These are phyloP conservation scores for Danaus plexippus DNA, from an alignment of 1,140 invertebrate genomes.

Conservation along the genomic window DNA sequence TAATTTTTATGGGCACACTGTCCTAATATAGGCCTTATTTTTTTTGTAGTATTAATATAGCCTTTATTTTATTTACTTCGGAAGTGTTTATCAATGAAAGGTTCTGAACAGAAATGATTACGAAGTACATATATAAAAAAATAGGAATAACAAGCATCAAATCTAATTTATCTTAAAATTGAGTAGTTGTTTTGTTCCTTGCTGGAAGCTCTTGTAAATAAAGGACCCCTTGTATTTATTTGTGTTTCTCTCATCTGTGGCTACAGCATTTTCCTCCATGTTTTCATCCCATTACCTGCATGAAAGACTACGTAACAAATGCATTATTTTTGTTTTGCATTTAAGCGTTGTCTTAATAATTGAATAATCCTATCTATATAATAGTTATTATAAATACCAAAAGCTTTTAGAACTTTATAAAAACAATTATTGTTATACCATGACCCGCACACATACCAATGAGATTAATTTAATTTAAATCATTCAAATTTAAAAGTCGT, in stretches of 20 bases:
- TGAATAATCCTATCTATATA: too few relatives aligned
- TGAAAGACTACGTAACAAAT: constrained; percentile 44
- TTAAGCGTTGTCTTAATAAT: too few relatives aligned
- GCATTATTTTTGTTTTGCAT: too few relatives aligned
- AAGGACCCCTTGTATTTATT: constrained; percentile 47
- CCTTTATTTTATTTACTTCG: too few relatives aligned
- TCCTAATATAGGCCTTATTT: too few relatives aligned
- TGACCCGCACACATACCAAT: constrained; percentile 16
- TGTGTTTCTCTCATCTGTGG: constrained; percentile 41
- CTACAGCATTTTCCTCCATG: constrained; percentile 44
- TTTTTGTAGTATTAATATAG: too few relatives aligned
- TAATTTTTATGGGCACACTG: too few relatives aligned
- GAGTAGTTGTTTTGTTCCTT: constrained; percentile 38
- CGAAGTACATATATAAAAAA: constrained; percentile 1
- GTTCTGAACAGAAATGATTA: too few relatives aligned
- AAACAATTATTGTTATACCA: too few relatives aligned
- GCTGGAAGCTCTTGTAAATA: constrained; percentile 28
- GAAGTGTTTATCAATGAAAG: too few relatives aligned
- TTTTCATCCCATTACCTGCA: constrained; percentile 65
- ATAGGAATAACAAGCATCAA: constrained; percentile 10
- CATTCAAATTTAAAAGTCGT: constrained; percentile 48
- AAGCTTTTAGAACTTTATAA: too few relatives aligned
- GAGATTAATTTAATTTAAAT: constrained; percentile 43
- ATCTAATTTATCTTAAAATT: constrained; percentile 40
- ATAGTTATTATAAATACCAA: too few relatives aligned